These are phyloP conservation scores for Neotragus moschatus DNA, from an alignment of 2,113 vertebrate species.

Conservation along the genomic window DNA sequence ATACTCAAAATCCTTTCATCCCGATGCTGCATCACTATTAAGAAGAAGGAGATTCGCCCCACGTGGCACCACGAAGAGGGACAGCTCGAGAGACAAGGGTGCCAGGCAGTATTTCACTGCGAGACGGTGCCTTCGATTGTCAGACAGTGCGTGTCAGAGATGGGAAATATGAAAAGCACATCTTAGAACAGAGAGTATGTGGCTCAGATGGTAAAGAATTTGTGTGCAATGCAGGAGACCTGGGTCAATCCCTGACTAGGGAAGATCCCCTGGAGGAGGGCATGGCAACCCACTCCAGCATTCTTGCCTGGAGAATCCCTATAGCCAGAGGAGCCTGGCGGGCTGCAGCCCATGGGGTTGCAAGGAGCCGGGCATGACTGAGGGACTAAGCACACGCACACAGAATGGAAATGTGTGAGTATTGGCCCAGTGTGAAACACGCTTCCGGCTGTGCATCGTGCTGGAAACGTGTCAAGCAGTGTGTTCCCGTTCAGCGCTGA, in stretches of 20 bases:
- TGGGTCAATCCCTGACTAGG: background rate
- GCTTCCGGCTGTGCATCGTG: rapidly evolving
- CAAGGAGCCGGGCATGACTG: background rate
- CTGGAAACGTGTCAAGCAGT: rapidly evolving
- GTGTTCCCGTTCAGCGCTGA: rapidly evolving
- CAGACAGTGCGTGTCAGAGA: background rate
- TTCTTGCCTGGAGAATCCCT: background rate
- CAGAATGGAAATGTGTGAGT: rapidly evolving
- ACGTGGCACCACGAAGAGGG: rapidly evolving
- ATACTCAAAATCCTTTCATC: background rate
- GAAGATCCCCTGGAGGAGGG: background rate
- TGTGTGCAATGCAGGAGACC: rapidly evolving
- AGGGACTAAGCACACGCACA: rapidly evolving
- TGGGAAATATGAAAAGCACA: background rate
- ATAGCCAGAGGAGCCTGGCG: background rate
- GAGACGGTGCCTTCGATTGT: background rate
- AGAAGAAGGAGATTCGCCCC: background rate
- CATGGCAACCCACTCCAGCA: background rate
- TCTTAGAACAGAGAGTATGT: background rate
- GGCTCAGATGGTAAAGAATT: background rate
- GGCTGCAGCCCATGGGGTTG: background rate
- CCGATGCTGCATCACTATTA: background rate
- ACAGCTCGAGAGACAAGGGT: rapidly evolving
- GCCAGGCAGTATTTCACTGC: background rate
- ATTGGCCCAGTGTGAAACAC: rapidly evolving